Percentiles rank a stretch among this genome's conserved stretches.
Evolutionary conservation across 2,113 vertebrate genomes (phyloP).

Genomic region (Crotalus viridis): DNA sequence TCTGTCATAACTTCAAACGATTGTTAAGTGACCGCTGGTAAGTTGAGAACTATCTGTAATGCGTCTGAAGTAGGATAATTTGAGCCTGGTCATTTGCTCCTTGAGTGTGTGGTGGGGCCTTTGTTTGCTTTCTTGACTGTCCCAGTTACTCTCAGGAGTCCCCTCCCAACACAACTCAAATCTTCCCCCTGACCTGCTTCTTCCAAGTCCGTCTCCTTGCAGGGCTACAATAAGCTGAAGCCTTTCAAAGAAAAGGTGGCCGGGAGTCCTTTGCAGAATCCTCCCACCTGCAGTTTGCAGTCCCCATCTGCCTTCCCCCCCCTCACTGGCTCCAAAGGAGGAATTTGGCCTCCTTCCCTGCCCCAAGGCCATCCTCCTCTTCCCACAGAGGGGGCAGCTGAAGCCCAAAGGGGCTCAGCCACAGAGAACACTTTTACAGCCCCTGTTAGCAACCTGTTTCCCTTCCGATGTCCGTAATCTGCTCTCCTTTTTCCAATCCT

Average conservation of each 20-base stretch:
- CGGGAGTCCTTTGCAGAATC: background rate
- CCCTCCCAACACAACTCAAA: background rate
- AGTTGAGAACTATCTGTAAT: background rate
- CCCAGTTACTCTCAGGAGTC: background rate
- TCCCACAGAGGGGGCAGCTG: background rate
- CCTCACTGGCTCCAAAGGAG: background rate
- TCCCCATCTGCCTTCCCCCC: fast-evolving
- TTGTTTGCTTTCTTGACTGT: background rate
- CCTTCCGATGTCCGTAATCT: background rate
- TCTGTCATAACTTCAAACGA: background rate
- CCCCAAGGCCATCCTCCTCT: background rate
- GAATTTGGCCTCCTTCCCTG: background rate
- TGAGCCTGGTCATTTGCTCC: background rate
- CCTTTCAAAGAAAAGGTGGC: background rate
- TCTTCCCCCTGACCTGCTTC: background rate
- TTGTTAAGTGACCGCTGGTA: too few species aligned
- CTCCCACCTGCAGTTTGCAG: too few species aligned
- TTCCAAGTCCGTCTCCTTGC: background rate
- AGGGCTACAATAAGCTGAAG: background rate
- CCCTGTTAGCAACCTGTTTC: background rate
- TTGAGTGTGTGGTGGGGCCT: background rate
- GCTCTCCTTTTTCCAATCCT: background rate
- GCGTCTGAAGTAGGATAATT: background rate
- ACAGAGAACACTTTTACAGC: background rate
- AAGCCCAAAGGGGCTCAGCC: background rate